Evolutionary conservation across 2,113 vertebrate genomes (phyloP).

Genomic region (Cepphus grylle): DNA sequence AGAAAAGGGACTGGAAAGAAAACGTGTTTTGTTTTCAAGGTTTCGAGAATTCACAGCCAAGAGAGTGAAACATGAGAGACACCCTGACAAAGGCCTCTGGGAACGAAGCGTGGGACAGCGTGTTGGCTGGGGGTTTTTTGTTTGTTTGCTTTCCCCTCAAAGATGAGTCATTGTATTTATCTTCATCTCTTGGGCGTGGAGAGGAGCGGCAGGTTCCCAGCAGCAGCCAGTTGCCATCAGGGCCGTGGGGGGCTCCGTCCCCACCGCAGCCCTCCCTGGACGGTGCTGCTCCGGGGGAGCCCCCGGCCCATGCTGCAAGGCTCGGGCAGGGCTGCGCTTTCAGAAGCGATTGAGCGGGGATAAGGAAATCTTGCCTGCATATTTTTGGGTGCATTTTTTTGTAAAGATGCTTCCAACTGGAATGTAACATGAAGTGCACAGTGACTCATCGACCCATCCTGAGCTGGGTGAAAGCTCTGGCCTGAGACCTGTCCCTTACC

Average conservation of each 20-base stretch:
- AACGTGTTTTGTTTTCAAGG: background rate
- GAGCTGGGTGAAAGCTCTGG: background rate
- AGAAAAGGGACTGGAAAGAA: background rate
- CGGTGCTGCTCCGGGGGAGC: background rate
- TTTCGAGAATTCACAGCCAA: background rate
- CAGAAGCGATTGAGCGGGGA: fast-evolving
- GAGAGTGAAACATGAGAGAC: background rate
- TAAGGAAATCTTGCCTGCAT: fast-evolving
- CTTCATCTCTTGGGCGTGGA: background rate
- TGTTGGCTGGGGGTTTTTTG: background rate
- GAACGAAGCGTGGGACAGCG: fast-evolving
- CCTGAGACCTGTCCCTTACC: background rate
- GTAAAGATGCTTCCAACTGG: background rate
- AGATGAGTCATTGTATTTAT: background rate
- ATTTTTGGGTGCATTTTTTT: fast-evolving
- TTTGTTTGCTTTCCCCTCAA: background rate
- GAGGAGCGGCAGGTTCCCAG: fast-evolving
- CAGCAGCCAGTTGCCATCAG: background rate
- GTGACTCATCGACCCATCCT: background rate
- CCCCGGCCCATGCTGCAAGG: fast-evolving
- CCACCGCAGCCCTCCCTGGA: fast-evolving
- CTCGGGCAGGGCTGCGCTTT: background rate
- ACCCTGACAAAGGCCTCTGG: background rate
- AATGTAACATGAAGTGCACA: background rate
- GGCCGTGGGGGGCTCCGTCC: fast-evolving